Conservation (phyloP, 2,888 invertebrate genomes). For the Morpho achilles region DNA sequence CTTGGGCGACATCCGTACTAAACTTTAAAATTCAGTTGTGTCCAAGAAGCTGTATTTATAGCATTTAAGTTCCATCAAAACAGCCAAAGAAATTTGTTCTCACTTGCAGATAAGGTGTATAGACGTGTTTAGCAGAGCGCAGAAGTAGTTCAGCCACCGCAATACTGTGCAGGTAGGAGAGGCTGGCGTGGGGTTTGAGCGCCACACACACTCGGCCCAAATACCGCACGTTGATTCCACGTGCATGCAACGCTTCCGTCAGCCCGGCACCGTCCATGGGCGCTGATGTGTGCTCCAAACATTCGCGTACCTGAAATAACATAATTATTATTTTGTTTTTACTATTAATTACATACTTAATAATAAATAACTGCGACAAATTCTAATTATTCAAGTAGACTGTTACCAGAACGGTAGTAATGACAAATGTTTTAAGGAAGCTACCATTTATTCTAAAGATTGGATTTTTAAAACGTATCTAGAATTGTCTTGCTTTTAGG, state of each 20-base stretch:
- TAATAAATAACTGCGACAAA: no score
- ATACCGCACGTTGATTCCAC: conserved; percentile 98
- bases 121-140: conserved; percentile 95
- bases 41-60: no score
- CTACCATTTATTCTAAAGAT: no score
- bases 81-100: background rate
- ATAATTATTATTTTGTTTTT: background rate
- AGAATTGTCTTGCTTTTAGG: no score
- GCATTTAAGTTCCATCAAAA: no score
- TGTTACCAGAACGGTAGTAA: no score
- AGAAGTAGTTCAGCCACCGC: conserved; percentile 93
- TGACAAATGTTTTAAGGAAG: no score
- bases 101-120: conserved; percentile 93
- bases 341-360: no score
- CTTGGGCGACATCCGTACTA: no score
- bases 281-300: conserved; percentile 93
- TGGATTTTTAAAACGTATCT: no score
- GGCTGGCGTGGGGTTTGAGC: conserved; percentile 86
- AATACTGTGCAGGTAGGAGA: conserved; percentile 93
- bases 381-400: no score
- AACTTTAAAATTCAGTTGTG: no score
- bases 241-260: conserved; percentile 94
- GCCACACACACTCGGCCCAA: conserved; percentile 94
- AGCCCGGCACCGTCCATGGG: conserved; percentile 97
- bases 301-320: conserved; percentile 86